Evolutionary conservation across 2,113 vertebrate species (phyloP), one percentile per base, ranked within the genome.

Genomic region (Dipodomys spectabilis): DNA sequence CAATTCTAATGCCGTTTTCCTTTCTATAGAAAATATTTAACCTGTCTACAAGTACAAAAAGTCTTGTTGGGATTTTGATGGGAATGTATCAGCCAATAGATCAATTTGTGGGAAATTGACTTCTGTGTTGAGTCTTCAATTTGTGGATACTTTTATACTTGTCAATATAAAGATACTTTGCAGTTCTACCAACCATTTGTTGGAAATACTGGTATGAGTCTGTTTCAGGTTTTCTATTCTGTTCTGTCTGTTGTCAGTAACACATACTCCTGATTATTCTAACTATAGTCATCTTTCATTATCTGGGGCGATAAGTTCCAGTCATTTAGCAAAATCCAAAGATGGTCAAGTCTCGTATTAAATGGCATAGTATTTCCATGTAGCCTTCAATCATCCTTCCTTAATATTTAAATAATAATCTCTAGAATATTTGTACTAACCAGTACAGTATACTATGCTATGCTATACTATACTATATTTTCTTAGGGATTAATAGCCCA

Each of bases 21-120:
- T 73, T 77, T 23, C 64, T n/a, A 28, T 44, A 44, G 82, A 90
- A 78, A 86, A 67, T 93, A 78, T 86, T 93, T 62, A 44, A 77
- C 78, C 80, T 72, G 39, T 79, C 16, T 28, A 6, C 79, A 65
- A 64, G 32, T 71, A 25, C 11, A 25, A 69, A 86, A 75, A n/a
- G 30, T 86, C 25, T 91, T 81, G 49, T 28, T 53, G 81, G n/a
- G 53, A 62, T 88, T 77, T 77, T 49, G 71, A 77, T 69, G 69
- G 71, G 11, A 60, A n/a, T 68, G 6, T 35, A 60, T 57, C 44
- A 60, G 7, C 30, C 64, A 82, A 1, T 78, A 39, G 53, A 35
- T 91, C 30, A 28, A 15, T 83, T 72, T 78, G 53, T 57, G 19
- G n/a, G 16, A 79, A 57, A 57, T 57, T 57, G 49, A 49, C 49